Base-by-base conservation (phyloP, 2,888 invertebrate species). In the Tenthredo distinguenda region DNA sequence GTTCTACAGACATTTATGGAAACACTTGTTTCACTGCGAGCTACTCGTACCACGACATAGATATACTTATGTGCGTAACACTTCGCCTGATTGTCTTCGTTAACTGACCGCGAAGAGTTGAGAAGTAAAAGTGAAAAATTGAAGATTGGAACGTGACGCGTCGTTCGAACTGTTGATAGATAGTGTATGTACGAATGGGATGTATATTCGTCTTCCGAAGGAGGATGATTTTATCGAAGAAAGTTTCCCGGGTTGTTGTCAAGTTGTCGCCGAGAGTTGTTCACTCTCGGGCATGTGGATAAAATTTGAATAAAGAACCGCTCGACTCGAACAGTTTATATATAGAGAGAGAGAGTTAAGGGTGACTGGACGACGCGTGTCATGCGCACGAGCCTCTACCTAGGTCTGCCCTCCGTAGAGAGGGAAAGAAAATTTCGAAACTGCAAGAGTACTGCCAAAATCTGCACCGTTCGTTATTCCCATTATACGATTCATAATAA, bases 331-430 rank as follows among this genome's bases (percentile, higher is more conserved):
- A 83, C 82, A 47, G 82, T 83, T 83, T 83, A 83, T 83, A 83
- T 83, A 83, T 83, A 81, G 81, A 21, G 55, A 50, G 50, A 50
- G 50, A 50, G 50, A 82, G 68, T 68, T 83, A 47, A 90, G 91
- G 91, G 90, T 91, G 91, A 91, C 88, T 91, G 91, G 87, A 90
- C 90, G 90, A 68, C 89, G 89, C 89, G 90, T 90, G 91, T 90
- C 91, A 91, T 91, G 91, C 91, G 91, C 91, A 90, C 89, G 89
- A 88, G 87, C 87, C 87, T 87, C 87, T 47, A 4, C n/a, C 40
- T 4, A 47, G n/a, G 47, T 55, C 26, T 26, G 21, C 7, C 15
- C 77, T 31, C 26, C 55, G 31, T 50, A 9, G n/a, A 2, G 77
- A 34, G 34, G 31, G 34, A 10, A 10, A 26, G 37, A 34, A 77